Percentiles rank a stretch among this genome's conserved stretches.
Evolutionary conservation across 1,140 invertebrate species (phyloP).

Genomic region (Achatina immaculata): DNA sequence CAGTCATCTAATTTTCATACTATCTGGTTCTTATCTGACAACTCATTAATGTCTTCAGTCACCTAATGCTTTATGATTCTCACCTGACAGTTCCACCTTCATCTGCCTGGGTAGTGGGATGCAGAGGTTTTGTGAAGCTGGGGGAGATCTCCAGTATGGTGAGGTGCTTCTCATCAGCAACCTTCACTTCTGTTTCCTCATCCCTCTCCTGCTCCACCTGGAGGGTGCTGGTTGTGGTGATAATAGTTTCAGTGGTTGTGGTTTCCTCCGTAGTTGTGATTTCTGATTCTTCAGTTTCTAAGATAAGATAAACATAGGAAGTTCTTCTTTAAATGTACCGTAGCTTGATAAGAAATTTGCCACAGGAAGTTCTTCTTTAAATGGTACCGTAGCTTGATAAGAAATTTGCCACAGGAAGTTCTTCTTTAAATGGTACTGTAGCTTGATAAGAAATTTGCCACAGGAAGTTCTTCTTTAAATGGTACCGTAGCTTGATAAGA

Average conservation of each 20-base stretch:
- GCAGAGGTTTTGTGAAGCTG: conserved; percentile 60
- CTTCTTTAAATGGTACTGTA: no score
- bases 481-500: no score
- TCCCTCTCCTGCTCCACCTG: conserved; percentile 40
- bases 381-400: no score
- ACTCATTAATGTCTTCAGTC: no score
- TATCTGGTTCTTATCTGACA: no score
- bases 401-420: no score
- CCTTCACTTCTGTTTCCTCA: conserved; percentile 45
- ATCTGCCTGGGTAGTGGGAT: conserved; percentile 54
- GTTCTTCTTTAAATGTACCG: not conserved
- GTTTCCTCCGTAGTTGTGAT: conserved; percentile 39
- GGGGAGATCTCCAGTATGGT: conserved; percentile 62
- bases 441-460: no score
- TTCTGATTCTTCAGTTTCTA: conserved; percentile 44
- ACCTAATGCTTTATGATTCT: conserved; percentile 28
- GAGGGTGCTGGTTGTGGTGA: conserved; percentile 47
- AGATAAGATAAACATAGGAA: not conserved
- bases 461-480: no score
- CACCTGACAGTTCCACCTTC: conserved; percentile 67
- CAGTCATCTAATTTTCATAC: no score
- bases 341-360: no score
- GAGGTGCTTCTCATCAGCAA: conserved; percentile 57
- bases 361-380: no score
- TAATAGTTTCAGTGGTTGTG: conserved; percentile 41